These are phyloP conservation scores for Anolis sagrei DNA, from an alignment of 2,113 vertebrate species.

Conservation along the genomic window DNA sequence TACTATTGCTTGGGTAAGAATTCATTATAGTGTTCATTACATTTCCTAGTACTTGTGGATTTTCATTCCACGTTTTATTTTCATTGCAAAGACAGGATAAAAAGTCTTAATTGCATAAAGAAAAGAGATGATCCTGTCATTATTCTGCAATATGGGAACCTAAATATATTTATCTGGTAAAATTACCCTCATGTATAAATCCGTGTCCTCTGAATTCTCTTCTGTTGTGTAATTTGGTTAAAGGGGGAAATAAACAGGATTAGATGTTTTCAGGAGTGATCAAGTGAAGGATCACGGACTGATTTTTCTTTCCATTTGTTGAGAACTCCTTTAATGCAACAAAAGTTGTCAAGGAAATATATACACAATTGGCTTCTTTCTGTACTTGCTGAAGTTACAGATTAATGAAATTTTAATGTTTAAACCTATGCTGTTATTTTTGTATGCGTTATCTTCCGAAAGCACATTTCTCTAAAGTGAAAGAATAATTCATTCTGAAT, in stretches of 20 bases:
- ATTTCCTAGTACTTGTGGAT: too few relatives aligned
- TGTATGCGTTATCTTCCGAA: background rate
- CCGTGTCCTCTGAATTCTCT: background rate
- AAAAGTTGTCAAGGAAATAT: background rate
- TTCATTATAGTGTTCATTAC: too few relatives aligned
- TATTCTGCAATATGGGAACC: background rate
- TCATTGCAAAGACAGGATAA: background rate
- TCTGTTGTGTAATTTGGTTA: background rate
- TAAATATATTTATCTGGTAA: background rate
- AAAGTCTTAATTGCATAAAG: background rate
- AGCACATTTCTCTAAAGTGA: conserved; percentile 2
- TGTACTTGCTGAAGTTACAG: background rate
- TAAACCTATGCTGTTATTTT: background rate
- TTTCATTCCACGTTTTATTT: background rate
- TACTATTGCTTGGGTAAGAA: too few relatives aligned
- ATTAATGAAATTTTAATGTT: conserved; percentile 12
- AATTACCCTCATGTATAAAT: background rate
- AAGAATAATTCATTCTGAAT: conserved; percentile 5
- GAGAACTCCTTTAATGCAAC: background rate
- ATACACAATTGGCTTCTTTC: conserved; percentile 2
- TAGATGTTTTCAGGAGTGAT: background rate
- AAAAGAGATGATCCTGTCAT: background rate
- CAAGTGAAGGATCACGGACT: background rate
- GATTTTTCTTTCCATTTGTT: background rate
- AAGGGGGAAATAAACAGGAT: background rate